A percentile compares a stretch with the other conserved stretches of the same genome.
phyloP scores from a whole-genome alignment of 2,797 vertebrate genomes.

The Enteromius paludinosus region DNA sequence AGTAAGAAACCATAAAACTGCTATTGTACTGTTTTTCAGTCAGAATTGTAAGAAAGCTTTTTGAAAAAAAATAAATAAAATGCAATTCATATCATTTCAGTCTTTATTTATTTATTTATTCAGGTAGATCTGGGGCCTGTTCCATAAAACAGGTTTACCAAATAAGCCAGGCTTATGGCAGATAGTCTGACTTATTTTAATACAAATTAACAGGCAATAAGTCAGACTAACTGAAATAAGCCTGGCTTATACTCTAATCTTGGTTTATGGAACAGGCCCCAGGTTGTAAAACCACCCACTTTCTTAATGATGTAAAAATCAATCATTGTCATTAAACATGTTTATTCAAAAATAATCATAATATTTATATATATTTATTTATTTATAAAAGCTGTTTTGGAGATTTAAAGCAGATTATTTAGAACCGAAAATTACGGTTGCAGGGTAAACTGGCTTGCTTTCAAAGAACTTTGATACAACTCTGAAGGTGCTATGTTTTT shows the following conservation, averaged over 20 bases:
- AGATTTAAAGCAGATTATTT: neutral
- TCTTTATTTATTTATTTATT: neutral
- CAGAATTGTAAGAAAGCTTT: neutral
- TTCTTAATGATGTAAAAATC: neutral
- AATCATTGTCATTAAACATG: neutral
- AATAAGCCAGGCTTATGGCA: no score
- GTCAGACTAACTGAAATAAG: no score
- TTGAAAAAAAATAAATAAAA: no score
- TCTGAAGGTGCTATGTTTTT: neutral
- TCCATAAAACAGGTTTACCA: no score
- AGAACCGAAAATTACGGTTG: neutral
- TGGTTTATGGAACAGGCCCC: no score
- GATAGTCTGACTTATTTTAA: no score
- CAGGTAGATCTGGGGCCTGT: no score
- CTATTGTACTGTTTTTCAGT: neutral
- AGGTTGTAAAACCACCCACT: neutral
- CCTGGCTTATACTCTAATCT: no score
- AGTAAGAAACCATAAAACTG: neutral
- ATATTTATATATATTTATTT: neutral
- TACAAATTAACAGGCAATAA: no score
- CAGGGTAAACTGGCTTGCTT: slow-evolving; percentile 1
- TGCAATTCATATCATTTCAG: neutral
- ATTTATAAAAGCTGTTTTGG: neutral
- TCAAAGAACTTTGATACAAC: neutral
- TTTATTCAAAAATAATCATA: neutral